A percentile compares a stretch with the other conserved stretches of the same genome.
Conservation (phyloP, 2,888 invertebrate species). For the Napeogenes sylphis region DNA sequence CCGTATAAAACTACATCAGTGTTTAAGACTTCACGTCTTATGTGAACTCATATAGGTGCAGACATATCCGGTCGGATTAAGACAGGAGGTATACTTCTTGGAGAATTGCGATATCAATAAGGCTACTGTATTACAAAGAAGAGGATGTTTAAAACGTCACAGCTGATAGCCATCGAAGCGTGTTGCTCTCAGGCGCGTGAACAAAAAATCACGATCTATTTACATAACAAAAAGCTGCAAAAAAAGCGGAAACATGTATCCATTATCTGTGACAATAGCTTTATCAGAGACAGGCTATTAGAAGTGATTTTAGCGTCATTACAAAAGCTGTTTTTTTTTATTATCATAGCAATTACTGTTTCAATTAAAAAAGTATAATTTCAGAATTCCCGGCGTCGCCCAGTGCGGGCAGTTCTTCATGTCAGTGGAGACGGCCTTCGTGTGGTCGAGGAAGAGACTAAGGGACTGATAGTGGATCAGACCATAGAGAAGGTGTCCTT, state of each 20-base stretch:
- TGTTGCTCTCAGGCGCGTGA: constrained; percentile 10
- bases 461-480: constrained; percentile 98
- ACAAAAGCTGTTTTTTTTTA: too few relatives aligned
- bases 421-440: constrained; percentile 97
- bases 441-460: constrained; percentile 99
- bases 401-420: constrained; percentile 92
- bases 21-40: constrained; percentile 9
- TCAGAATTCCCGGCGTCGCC: constrained; percentile 91
- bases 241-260: not conserved
- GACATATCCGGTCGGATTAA: constrained; percentile 14
- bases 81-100: constrained; percentile 4
- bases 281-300: too few relatives aligned
- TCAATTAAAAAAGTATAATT: constrained; percentile 10
- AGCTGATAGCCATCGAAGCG: constrained; percentile 12
- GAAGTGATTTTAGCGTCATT: too few relatives aligned
- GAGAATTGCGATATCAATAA: constrained; percentile 11
- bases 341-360: too few relatives aligned
- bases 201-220: constrained; percentile 16
- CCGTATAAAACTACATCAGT: not conserved
- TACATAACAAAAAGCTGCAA: constrained; percentile 8
- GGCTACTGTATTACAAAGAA: constrained; percentile 4
- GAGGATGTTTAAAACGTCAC: constrained; percentile 12
- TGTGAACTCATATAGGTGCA: constrained; percentile 24
- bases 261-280: too few relatives aligned
- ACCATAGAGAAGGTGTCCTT: constrained; percentile 99